Evolutionary conservation across 2,888 invertebrate species (phyloP).

Genomic region (Diaprepes abbreviatus): DNA sequence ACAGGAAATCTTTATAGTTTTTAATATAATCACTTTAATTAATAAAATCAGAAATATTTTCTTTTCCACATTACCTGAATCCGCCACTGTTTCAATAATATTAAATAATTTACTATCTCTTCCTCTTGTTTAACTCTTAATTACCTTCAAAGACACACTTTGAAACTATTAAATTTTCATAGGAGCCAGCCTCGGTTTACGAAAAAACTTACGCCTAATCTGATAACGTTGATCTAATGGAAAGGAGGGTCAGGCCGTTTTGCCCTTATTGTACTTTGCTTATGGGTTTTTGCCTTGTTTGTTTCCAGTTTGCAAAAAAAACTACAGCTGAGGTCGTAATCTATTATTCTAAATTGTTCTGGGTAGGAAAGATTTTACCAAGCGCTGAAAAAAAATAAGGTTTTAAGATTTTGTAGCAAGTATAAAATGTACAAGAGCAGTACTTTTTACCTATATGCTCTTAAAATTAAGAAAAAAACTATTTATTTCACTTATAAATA

Average conservation of each 20-base stretch:
- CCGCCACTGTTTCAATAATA: constrained; percentile 40
- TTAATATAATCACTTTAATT: too few species aligned
- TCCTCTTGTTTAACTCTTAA: constrained; percentile 43
- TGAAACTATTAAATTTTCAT: constrained; percentile 48
- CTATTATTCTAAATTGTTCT: constrained; percentile 36
- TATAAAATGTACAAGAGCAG: too few species aligned
- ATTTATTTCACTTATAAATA: too few species aligned
- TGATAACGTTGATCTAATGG: constrained; percentile 48
- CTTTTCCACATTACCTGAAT: too few species aligned
- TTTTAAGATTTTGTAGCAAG: too few species aligned
- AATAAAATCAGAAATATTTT: too few species aligned
- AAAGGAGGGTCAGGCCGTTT: constrained; percentile 44
- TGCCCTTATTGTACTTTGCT: constrained; percentile 35
- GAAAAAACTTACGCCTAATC: constrained; percentile 42
- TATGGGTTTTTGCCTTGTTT: constrained; percentile 40
- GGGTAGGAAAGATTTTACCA: background rate
- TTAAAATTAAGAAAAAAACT: too few species aligned
- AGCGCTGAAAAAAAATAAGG: too few species aligned
- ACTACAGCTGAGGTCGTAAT: constrained; percentile 37
- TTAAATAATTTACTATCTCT: constrained; percentile 30
- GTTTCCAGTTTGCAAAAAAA: constrained; percentile 39
- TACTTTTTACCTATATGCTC: too few species aligned
- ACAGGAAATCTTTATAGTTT: too few species aligned
- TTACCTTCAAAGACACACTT: constrained; percentile 47
- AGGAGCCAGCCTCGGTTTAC: constrained; percentile 34